These are phyloP conservation scores for Drosophila pectinifera DNA, from an alignment of 1,140 invertebrate species.

Conservation along the genomic window DNA sequence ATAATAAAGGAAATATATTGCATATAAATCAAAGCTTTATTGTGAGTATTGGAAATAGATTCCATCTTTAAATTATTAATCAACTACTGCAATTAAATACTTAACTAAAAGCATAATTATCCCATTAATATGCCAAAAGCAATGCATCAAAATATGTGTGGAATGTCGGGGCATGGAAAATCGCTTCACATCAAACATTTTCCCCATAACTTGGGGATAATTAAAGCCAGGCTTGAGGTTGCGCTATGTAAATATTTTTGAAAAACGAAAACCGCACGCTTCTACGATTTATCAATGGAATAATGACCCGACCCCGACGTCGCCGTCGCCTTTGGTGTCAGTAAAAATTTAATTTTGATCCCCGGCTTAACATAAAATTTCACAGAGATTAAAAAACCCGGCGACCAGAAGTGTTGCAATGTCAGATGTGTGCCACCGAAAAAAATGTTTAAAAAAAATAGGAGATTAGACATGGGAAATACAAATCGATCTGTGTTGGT, in stretches of 20 bases:
- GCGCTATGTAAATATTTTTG: slow-evolving; percentile 33
- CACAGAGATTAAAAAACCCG: slow-evolving; percentile 60
- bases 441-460: slow-evolving; percentile 28
- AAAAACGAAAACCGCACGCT: slow-evolving; percentile 40
- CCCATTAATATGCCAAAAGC: slow-evolving; percentile 15
- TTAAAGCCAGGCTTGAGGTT: slow-evolving; percentile 27
- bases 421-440: slow-evolving; percentile 48
- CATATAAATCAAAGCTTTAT: not conserved
- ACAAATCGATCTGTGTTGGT: slow-evolving; percentile 40
- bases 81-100: slow-evolving; percentile 13
- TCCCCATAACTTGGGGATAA: slow-evolving; percentile 20
- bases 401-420: slow-evolving; percentile 47
- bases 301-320: slow-evolving; percentile 58
- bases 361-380: slow-evolving; percentile 56
- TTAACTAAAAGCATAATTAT: slow-evolving; percentile 25
- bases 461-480: slow-evolving; percentile 28
- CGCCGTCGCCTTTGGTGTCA: slow-evolving; percentile 37
- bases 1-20: too few species aligned
- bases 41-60: not conserved
- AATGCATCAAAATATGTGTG: slow-evolving; percentile 12
- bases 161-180: slow-evolving; percentile 31
- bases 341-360: slow-evolving; percentile 52
- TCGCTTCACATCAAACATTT: slow-evolving; percentile 19
- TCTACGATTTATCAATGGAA: slow-evolving; percentile 61
- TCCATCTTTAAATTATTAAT: not conserved